A percentile compares a stretch with the other conserved stretches of the same genome.
Conservation (phyloP, 2,797 vertebrate species). For the Pangasius larnaudii region DNA sequence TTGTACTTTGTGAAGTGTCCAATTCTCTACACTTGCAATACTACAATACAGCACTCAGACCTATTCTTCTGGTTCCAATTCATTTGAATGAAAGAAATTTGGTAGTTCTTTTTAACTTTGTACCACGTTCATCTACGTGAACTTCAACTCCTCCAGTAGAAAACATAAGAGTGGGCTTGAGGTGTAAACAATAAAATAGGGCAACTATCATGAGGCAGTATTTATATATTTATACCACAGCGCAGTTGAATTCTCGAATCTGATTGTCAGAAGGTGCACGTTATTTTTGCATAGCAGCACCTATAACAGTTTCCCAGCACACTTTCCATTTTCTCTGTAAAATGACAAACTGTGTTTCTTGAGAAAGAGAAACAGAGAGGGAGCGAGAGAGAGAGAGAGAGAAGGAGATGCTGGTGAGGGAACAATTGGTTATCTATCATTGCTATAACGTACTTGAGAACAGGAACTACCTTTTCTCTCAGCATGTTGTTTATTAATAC, state of each 20-base stretch:
- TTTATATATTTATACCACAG: not conserved
- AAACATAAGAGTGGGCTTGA: not conserved
- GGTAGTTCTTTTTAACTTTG: not conserved
- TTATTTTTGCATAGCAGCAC: not conserved
- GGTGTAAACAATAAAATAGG: not conserved
- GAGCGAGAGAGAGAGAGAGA: not conserved
- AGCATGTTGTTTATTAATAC: not conserved
- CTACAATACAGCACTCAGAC: not conserved
- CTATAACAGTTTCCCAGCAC: not conserved
- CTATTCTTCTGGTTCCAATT: not conserved
- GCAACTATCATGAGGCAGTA: not conserved
- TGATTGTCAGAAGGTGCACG: not conserved
- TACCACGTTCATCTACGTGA: not conserved
- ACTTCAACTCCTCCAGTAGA: not conserved
- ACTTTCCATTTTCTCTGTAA: not conserved
- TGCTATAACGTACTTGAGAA: not conserved
- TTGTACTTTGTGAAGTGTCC: not conserved
- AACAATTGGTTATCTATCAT: not conserved
- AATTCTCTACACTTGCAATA: not conserved
- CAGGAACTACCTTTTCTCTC: not conserved
- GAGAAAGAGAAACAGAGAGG: not conserved
- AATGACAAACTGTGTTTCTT: not conserved
- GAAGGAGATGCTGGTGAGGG: not conserved
- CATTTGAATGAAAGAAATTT: not conserved
- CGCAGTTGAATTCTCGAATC: not conserved